A percentile compares a stretch with the other conserved stretches of the same genome.
These are phyloP conservation scores for Rhinella marina DNA, from an alignment of 2,797 vertebrate species.

Conservation along the genomic window DNA sequence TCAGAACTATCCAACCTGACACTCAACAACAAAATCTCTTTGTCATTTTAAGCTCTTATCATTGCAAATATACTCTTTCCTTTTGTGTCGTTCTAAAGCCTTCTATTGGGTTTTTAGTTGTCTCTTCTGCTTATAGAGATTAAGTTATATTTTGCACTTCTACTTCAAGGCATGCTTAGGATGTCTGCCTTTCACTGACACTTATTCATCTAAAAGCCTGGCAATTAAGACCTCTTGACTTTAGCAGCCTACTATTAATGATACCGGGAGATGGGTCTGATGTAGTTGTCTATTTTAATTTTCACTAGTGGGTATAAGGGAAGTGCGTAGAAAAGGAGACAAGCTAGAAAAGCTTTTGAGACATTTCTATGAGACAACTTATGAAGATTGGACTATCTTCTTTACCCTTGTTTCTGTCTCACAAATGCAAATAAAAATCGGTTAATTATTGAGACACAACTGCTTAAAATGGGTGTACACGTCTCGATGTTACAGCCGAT, in stretches of 20 bases:
- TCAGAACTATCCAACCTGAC: no score
- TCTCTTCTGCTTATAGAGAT: neutral
- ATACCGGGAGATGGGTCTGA: neutral
- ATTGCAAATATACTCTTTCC: neutral
- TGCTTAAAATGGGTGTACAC: no score
- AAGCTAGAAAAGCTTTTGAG: neutral
- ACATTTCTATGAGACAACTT: neutral
- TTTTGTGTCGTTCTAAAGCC: neutral
- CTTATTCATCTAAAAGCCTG: slow-evolving; percentile 17
- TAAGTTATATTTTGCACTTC: slow-evolving; percentile 31
- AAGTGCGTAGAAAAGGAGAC: neutral
- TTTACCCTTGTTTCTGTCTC: no score
- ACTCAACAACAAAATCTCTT: no score
- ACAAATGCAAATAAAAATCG: no score
- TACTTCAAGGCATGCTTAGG: slow-evolving; percentile 7
- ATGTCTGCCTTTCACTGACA: slow-evolving; percentile 26
- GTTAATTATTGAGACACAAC: no score
- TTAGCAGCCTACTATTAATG: slow-evolving; percentile 49
- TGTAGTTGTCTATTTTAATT: slow-evolving; percentile 3
- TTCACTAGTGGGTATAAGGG: slow-evolving; percentile 5
- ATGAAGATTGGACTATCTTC: neutral
- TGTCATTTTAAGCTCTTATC: neutral
- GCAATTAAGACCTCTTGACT: slow-evolving; percentile 40
- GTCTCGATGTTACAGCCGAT: no score
- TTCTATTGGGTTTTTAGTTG: neutral